These are phyloP conservation scores for Pantherophis vulpinus DNA, from an alignment of 2,797 vertebrate genomes.

Conservation along the genomic window DNA sequence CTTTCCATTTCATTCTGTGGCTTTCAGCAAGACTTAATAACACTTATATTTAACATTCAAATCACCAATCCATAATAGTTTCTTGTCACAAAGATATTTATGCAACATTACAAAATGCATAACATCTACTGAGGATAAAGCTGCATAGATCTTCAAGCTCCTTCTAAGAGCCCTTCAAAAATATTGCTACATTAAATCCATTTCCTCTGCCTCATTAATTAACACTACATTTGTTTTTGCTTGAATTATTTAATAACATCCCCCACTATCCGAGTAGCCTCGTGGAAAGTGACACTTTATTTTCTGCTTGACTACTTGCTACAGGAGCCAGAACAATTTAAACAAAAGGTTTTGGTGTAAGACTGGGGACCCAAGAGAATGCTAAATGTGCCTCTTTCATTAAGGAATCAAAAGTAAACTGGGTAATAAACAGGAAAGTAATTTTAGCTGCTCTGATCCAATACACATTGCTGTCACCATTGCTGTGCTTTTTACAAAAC, in stretches of 20 bases:
- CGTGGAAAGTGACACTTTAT: constrained; percentile 52
- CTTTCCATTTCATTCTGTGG: constrained; percentile 23
- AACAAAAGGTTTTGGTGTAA: constrained; percentile 44
- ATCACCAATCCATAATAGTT: constrained; percentile 30
- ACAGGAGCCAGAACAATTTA: constrained; percentile 47
- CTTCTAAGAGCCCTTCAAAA: constrained; percentile 41
- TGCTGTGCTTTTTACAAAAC: neutral
- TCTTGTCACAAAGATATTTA: constrained; percentile 31
- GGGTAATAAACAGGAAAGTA: constrained; percentile 56
- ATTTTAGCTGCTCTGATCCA: constrained; percentile 16
- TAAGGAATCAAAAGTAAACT: constrained; percentile 56
- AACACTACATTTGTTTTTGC: constrained; percentile 43
- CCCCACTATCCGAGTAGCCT: constrained; percentile 47
- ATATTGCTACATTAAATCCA: constrained; percentile 18
- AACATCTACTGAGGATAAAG: constrained; percentile 27
- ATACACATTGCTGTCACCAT: neutral
- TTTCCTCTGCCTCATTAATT: constrained; percentile 49
- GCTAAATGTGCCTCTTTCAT: constrained; percentile 54
- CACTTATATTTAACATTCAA: constrained; percentile 32
- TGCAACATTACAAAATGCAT: neutral
- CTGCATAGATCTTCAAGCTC: constrained; percentile 27
- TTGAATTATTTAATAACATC: constrained; percentile 60
- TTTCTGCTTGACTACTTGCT: constrained; percentile 40
- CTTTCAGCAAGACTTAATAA: constrained; percentile 36
- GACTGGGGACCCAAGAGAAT: constrained; percentile 46